Evolutionary conservation across 2,113 vertebrate genomes (phyloP).

Genomic region (Ascaphus truei): DNA sequence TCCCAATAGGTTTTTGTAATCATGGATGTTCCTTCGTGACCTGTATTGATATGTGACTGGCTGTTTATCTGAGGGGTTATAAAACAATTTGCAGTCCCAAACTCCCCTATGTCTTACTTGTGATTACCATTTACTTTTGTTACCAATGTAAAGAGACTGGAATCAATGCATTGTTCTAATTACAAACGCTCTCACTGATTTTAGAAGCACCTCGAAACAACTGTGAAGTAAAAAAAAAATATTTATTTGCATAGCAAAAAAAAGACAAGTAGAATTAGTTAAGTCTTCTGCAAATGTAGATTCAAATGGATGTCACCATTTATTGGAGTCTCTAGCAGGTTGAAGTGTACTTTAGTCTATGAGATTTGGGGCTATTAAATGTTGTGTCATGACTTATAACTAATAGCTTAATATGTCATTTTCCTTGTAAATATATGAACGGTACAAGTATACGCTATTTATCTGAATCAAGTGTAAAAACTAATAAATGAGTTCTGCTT

Average conservation of each 20-base stretch:
- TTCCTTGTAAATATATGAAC: background rate
- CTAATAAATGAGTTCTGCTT: background rate
- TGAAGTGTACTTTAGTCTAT: too few relatives aligned
- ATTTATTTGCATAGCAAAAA: too few relatives aligned
- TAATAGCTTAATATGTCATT: background rate
- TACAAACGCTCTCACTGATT: background rate
- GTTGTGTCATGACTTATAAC: too few relatives aligned
- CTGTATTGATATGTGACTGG: constrained; percentile 24
- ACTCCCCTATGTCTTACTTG: background rate
- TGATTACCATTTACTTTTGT: background rate
- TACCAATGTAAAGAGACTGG: background rate
- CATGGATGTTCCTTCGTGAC: constrained; percentile 20
- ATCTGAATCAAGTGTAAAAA: background rate
- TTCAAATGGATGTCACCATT: too few relatives aligned
- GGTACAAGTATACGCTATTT: constrained; percentile 13
- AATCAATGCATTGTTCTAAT: background rate
- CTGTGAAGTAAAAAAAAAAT: background rate
- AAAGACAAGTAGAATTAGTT: too few relatives aligned
- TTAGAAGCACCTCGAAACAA: background rate
- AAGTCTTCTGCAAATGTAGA: too few relatives aligned
- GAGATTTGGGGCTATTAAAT: too few relatives aligned
- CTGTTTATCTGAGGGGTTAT: constrained; percentile 8
- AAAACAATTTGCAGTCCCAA: constrained; percentile 6
- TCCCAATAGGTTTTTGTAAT: constrained; percentile 17
- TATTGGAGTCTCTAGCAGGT: too few relatives aligned